These are phyloP conservation scores for Scaptomyza tumidula DNA, from an alignment of 2,888 invertebrate species.

Conservation along the genomic window DNA sequence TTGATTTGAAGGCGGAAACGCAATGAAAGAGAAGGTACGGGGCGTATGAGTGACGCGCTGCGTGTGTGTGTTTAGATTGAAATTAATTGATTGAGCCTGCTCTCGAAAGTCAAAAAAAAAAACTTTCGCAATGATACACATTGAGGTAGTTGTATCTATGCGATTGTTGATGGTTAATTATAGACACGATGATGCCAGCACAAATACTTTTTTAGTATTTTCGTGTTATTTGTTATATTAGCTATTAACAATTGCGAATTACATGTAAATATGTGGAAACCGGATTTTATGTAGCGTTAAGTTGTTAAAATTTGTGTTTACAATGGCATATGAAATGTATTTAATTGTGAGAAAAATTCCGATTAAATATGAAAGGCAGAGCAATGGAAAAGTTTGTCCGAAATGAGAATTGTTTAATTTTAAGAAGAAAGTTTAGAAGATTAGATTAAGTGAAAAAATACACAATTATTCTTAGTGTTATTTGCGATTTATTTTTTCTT, in stretches of 20 bases:
- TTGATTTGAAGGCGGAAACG: conserved; percentile 44
- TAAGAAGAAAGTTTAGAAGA: no score
- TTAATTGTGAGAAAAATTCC: conserved; percentile 11
- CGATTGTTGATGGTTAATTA: conserved; percentile 24
- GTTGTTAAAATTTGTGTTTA: conserved; percentile 4
- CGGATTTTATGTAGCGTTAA: conserved; percentile 38
- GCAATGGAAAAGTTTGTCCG: no score
- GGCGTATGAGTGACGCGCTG: conserved; percentile 62
- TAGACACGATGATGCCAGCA: conserved; percentile 31
- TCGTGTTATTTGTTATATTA: conserved; percentile 8
- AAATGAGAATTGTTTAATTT: no score
- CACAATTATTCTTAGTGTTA: no score
- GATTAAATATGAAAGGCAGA: not conserved
- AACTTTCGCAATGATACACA: conserved; percentile 29
- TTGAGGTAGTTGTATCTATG: conserved; percentile 22
- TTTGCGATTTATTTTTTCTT: no score
- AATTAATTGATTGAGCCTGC: conserved; percentile 61
- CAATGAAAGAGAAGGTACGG: conserved; percentile 29
- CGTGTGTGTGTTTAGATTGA: conserved; percentile 61
- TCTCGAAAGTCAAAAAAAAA: conserved; percentile 16
- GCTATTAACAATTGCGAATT: conserved; percentile 20
- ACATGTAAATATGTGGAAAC: conserved; percentile 29
- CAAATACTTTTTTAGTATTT: conserved; percentile 7
- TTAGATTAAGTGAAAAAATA: no score
- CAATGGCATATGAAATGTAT: no score